A percentile compares a stretch with the other conserved stretches of the same genome.
These are phyloP conservation scores for Bombus waltoni DNA, from an alignment of 1,140 invertebrate species.

Conservation along the genomic window DNA sequence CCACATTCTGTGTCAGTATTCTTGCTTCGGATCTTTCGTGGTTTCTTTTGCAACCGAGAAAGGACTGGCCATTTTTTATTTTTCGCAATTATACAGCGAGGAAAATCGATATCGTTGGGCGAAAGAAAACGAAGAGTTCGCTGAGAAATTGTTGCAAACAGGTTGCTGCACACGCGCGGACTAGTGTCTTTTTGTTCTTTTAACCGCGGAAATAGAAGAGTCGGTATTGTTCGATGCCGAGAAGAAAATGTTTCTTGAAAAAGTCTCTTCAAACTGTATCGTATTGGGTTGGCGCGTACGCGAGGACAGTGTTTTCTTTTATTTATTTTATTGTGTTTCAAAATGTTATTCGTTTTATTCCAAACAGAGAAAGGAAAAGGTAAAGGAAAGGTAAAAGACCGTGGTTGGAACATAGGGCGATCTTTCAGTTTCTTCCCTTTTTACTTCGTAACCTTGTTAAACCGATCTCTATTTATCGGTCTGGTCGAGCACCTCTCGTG, in stretches of 20 bases:
- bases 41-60: not conserved
- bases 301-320: not conserved
- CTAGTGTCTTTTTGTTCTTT: not conserved
- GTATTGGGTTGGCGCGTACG: not conserved
- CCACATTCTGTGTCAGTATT: constrained; percentile 57
- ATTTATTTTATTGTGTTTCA: not conserved
- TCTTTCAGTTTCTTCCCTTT: constrained; percentile 32
- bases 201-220: not conserved
- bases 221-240: not conserved
- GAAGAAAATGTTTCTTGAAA: not conserved
- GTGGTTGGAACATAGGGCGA: not conserved
- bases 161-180: too few relatives aligned
- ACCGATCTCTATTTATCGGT: constrained; percentile 70
- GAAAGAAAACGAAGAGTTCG: too few relatives aligned
- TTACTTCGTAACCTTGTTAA: constrained; percentile 53
- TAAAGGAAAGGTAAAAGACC: not conserved
- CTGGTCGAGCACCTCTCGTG: constrained; percentile 41
- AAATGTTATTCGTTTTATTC: not conserved
- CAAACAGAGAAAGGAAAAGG: not conserved
- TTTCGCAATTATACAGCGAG: not conserved
- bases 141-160: not conserved
- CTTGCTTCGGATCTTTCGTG: not conserved
- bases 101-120: not conserved
- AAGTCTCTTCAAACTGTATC: not conserved
- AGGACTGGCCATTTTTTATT: not conserved